phyloP scores from a whole-genome alignment of 2,888 invertebrate species.

The Nemurella pictetii region DNA sequence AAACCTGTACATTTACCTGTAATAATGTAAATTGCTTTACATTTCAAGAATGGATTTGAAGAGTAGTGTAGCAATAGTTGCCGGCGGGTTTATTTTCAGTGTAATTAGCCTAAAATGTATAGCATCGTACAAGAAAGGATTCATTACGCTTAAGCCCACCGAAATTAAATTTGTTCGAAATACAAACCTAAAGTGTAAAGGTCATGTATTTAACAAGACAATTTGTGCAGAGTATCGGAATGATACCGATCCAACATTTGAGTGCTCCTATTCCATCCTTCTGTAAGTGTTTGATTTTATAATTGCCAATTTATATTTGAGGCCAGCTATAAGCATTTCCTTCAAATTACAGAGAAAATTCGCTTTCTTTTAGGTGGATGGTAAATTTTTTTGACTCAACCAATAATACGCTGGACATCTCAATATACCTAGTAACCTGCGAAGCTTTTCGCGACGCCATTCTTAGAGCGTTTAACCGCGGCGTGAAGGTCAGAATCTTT shows the following conservation, averaged over 20 bases:
- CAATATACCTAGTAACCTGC: constrained; percentile 12
- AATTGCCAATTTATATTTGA: too few species aligned
- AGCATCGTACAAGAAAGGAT: not conserved
- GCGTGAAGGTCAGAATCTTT: not conserved
- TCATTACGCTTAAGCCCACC: not conserved
- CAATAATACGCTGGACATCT: not conserved
- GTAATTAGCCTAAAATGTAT: too few species aligned
- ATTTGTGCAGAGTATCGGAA: not conserved
- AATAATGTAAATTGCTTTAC: too few species aligned
- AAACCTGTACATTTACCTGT: too few species aligned
- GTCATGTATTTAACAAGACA: not conserved
- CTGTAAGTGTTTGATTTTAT: not conserved
- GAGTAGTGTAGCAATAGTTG: too few species aligned
- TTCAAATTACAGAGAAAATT: not conserved
- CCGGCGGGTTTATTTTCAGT: too few species aligned
- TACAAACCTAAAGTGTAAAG: not conserved
- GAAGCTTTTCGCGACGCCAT: not conserved
- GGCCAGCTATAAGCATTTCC: too few species aligned
- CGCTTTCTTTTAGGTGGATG: constrained; percentile 11
- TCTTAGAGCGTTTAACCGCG: not conserved
- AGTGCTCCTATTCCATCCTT: not conserved
- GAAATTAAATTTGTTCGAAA: not conserved
- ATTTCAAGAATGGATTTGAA: too few species aligned
- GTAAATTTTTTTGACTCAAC: constrained; percentile 6
- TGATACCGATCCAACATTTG: not conserved